These are phyloP conservation scores for Tetramorium simillimum DNA, from an alignment of 1,140 invertebrate species.

Conservation along the genomic window DNA sequence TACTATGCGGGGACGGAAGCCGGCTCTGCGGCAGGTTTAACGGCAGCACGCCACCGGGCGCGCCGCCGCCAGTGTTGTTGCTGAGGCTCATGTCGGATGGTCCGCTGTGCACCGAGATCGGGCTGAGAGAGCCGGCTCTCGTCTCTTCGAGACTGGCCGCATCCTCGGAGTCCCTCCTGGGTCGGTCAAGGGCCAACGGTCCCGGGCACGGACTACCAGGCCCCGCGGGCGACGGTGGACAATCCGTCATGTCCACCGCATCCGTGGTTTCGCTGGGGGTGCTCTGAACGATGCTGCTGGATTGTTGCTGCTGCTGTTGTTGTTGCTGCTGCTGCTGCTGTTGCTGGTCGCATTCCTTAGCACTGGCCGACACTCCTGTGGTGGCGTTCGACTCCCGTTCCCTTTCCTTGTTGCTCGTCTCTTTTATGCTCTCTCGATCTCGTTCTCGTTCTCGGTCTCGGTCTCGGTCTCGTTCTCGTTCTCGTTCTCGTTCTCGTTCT, in stretches of 20 bases:
- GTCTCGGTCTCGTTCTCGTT: constrained; percentile 48
- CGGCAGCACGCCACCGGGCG: constrained; percentile 75
- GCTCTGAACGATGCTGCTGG: constrained; percentile 76
- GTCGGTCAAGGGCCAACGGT: constrained; percentile 82
- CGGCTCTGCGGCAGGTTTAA: constrained; percentile 83
- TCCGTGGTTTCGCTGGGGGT: constrained; percentile 74
- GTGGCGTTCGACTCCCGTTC: constrained; percentile 61
- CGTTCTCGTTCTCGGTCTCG: constrained; percentile 67
- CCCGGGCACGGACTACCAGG: constrained; percentile 83
- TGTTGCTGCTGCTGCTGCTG: constrained; percentile 75
- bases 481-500: constrained; percentile 72
- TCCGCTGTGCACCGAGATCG: constrained; percentile 85
- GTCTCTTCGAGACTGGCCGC: constrained; percentile 82
- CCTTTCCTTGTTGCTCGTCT: constrained; percentile 70
- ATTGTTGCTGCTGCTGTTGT: constrained; percentile 53
- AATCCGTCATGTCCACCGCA: constrained; percentile 79
- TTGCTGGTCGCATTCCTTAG: constrained; percentile 80
- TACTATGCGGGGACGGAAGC: constrained; percentile 88
- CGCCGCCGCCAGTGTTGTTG: constrained; percentile 81
- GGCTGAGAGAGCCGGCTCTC: constrained; percentile 83
- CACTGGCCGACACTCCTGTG: constrained; percentile 77
- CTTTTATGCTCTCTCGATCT: constrained; percentile 64
- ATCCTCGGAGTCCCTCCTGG: constrained; percentile 82
- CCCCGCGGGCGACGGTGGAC: constrained; percentile 80
- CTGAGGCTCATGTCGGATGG: constrained; percentile 87